Conservation (phyloP, 1,140 invertebrate species). For the Danaus plexippus region DNA sequence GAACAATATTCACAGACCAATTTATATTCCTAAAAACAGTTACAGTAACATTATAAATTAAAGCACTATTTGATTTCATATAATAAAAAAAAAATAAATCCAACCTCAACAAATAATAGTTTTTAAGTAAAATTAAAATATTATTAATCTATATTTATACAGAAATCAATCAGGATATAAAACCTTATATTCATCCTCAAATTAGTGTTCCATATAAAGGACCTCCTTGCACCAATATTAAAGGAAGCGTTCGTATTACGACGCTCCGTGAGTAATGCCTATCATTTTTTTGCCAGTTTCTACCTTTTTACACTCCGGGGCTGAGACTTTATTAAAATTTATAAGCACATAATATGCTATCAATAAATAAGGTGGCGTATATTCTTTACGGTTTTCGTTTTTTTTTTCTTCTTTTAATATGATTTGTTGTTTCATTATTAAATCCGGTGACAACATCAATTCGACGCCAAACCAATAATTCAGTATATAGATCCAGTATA, state of each 20-base stretch:
- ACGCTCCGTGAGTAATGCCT: slow-evolving; percentile 46
- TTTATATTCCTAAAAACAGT: too few species aligned
- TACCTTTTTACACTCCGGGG: slow-evolving; percentile 38
- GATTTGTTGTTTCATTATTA: too few species aligned
- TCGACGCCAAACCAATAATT: too few species aligned
- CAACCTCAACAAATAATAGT: too few species aligned
- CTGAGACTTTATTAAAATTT: slow-evolving; percentile 54
- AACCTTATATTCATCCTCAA: slow-evolving; percentile 31
- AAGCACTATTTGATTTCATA: too few species aligned
- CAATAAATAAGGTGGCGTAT: slow-evolving; percentile 26
- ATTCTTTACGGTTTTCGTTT: background rate
- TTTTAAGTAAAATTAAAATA: too few species aligned
- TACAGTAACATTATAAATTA: too few species aligned
- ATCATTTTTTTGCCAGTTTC: slow-evolving; percentile 48
- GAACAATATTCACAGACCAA: too few species aligned
- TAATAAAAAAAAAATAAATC: too few species aligned
- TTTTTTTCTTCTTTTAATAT: too few species aligned
- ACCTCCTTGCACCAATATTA: slow-evolving; percentile 45
- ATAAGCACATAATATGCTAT: slow-evolving; percentile 48
- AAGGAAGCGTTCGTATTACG: slow-evolving; percentile 36
- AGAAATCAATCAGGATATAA: slow-evolving; percentile 39
- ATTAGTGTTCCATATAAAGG: slow-evolving; percentile 39
- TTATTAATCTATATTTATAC: background rate
- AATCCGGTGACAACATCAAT: too few species aligned
- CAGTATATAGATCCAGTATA: too few species aligned